Percentiles rank a stretch among this genome's conserved stretches.
Conservation (phyloP, 2,797 vertebrate species). For the Hoplostethus mediterraneus region DNA sequence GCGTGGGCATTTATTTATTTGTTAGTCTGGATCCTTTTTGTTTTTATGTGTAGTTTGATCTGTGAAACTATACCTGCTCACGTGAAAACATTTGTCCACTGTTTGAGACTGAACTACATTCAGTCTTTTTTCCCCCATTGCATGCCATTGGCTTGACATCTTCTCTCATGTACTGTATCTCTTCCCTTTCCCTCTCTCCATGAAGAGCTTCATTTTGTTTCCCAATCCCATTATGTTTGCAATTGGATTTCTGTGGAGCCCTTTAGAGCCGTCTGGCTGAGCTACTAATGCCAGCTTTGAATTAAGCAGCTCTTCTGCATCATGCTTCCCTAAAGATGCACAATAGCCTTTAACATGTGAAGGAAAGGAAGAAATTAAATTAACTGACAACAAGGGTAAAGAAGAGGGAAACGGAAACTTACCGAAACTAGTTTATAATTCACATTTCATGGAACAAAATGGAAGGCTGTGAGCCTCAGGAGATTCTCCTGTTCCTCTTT, state of each 20-base stretch:
- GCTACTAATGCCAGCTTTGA: slow-evolving; percentile 85
- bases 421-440: not conserved
- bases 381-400: not conserved
- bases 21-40: slow-evolving; percentile 46
- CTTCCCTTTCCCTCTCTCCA: slow-evolving; percentile 46
- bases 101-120: not conserved
- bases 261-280: slow-evolving; percentile 84
- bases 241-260: slow-evolving; percentile 84
- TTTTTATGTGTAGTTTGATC: not conserved
- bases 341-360: slow-evolving; percentile 59
- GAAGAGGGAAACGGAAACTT: not conserved
- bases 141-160: slow-evolving; percentile 25
- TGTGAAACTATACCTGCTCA: slow-evolving; percentile 31
- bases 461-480: not conserved
- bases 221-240: slow-evolving; percentile 83
- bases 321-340: slow-evolving; percentile 67
- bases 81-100: slow-evolving; percentile 30
- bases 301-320: slow-evolving; percentile 80
- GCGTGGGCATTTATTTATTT: slow-evolving; percentile 40
- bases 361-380: slow-evolving; percentile 3
- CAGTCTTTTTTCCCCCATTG: slow-evolving; percentile 10
- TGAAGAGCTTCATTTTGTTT: slow-evolving; percentile 71
- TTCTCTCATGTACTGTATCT: slow-evolving; percentile 33
- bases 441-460: not conserved
- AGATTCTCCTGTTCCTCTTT: slow-evolving; percentile 26